phyloP scores from a whole-genome alignment of 2,888 invertebrate species.

The Sericinus montela region DNA sequence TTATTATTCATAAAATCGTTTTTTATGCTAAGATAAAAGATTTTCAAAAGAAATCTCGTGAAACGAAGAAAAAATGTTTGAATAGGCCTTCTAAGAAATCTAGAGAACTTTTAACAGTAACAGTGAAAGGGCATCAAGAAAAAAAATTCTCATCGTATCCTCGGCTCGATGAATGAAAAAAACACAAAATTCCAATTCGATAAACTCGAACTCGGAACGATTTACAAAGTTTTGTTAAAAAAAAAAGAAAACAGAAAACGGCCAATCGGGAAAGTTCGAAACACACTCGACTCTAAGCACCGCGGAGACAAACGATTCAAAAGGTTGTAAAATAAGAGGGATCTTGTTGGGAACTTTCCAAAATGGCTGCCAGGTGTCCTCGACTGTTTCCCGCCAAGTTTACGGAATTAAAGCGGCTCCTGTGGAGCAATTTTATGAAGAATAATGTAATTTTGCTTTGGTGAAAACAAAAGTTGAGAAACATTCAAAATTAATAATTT shows the following conservation, averaged over 20 bases:
- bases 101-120: conserved; percentile 15
- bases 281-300: conserved; percentile 43
- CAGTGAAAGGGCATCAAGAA: conserved; percentile 1
- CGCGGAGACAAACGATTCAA: conserved; percentile 30
- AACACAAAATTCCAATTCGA: conserved; percentile 24
- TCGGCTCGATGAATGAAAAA: conserved; percentile 18
- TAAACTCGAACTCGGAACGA: conserved; percentile 25
- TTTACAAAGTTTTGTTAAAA: conserved; percentile 28
- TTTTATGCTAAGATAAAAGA: conserved; percentile 11
- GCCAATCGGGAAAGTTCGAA: conserved; percentile 51
- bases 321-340: conserved; percentile 33
- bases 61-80: conserved; percentile 17
- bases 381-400: conserved; percentile 35
- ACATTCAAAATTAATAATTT: conserved; percentile 17
- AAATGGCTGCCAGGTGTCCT: conserved; percentile 54
- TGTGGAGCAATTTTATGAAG: conserved; percentile 33
- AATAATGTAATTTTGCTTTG: conserved; percentile 36
- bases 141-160: conserved; percentile 11
- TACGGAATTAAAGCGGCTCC: conserved; percentile 40
- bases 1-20: conserved; percentile 19
- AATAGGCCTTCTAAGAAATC: conserved; percentile 16
- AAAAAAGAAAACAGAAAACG: conserved; percentile 46
- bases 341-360: conserved; percentile 48
- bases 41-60: conserved; percentile 14
- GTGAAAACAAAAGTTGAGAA: conserved; percentile 29